phyloP scores from a whole-genome alignment of 2,113 vertebrate species.

The Eolophus roseicapilla region DNA sequence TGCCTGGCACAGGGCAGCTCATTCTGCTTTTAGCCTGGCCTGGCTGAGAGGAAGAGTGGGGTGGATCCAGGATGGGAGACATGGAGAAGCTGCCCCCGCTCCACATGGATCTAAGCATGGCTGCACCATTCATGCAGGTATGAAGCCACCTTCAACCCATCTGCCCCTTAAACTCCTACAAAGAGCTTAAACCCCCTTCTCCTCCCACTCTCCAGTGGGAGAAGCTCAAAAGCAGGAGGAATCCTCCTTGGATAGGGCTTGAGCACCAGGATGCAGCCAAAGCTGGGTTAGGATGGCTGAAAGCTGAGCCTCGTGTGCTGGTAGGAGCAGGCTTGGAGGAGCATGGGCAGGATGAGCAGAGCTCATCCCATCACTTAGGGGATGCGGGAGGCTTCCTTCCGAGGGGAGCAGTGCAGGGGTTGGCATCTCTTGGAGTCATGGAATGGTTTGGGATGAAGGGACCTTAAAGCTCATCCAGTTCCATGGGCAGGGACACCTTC shows the following conservation, averaged over 20 bases:
- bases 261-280: neutral
- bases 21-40: neutral
- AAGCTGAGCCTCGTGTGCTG: neutral
- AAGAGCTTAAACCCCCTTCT: neutral
- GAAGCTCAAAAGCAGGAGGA: neutral
- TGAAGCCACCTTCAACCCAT: neutral
- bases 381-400: neutral
- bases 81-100: neutral
- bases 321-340: neutral
- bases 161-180: neutral
- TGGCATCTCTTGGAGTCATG: neutral
- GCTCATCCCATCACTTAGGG: neutral
- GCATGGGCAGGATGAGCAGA: no score
- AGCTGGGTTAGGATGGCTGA: neutral
- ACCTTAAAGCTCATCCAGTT: neutral
- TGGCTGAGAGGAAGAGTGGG: neutral
- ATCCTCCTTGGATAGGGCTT: neutral
- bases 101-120: fast-evolving
- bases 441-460: neutral
- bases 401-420: neutral
- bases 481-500: neutral
- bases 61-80: neutral
- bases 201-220: neutral
- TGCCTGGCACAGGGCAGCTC: neutral
- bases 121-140: fast-evolving